These are phyloP conservation scores for Caloenas nicobarica DNA, from an alignment of 2,113 vertebrate species.

Conservation along the genomic window DNA sequence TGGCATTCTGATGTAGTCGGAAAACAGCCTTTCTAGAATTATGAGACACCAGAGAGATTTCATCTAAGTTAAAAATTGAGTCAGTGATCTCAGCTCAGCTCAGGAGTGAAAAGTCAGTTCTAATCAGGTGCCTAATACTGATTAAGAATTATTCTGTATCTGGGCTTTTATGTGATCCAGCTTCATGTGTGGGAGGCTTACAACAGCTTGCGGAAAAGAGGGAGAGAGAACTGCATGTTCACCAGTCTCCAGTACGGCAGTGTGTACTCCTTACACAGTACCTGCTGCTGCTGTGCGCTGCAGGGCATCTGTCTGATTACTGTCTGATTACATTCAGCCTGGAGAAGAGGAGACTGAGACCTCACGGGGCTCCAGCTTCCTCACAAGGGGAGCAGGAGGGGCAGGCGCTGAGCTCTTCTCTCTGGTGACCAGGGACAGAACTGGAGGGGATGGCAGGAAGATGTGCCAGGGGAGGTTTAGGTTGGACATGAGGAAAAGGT, in stretches of 20 bases:
- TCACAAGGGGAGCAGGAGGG: no score
- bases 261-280: background rate
- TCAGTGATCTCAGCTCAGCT: background rate
- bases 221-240: background rate
- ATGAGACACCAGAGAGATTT: background rate
- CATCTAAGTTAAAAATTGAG: background rate
- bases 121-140: accelerated
- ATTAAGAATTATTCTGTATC: background rate
- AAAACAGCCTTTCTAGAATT: background rate
- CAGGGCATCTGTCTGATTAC: background rate
- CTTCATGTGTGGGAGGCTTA: background rate
- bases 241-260: background rate
- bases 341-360: no score
- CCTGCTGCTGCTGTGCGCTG: background rate
- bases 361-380: no score
- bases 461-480: no score
- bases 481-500: no score
- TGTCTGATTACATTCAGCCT: background rate
- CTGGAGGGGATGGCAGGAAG: no score
- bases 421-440: no score
- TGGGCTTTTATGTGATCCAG: background rate
- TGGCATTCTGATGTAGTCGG: background rate
- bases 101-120: background rate
- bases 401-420: no score
- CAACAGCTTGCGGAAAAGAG: background rate